Evolutionary conservation across 2,888 invertebrate genomes (phyloP).

Genomic region (Gari tellinella): DNA sequence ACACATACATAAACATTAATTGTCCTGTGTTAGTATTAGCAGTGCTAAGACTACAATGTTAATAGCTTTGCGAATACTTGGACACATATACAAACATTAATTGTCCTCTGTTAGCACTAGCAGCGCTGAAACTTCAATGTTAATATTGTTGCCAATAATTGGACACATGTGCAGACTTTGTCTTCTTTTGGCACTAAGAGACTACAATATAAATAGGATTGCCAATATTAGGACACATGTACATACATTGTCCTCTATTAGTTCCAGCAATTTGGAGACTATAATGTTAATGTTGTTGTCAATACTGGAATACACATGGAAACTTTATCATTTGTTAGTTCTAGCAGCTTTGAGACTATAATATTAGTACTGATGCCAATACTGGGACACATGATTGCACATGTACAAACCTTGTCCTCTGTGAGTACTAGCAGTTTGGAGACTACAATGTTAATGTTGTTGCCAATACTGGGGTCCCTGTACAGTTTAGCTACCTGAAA

Average conservation of each 20-base stretch:
- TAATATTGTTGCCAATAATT: conserved; percentile 94
- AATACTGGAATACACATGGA: no score
- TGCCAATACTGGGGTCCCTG: conserved; percentile 91
- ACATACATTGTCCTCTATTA: conserved; percentile 86
- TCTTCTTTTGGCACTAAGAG: no score
- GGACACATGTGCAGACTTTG: no score
- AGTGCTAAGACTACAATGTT: conserved; percentile 94
- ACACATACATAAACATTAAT: no score
- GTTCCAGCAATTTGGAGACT: conserved; percentile 92
- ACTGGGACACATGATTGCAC: no score
- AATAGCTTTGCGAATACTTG: conserved; percentile 95
- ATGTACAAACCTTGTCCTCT: conserved; percentile 79
- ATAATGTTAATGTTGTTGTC: conserved; percentile 95
- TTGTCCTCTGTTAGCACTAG: conserved; percentile 89
- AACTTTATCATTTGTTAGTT: conserved; percentile 87
- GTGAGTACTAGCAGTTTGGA: conserved; percentile 93
- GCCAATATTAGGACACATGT: no score
- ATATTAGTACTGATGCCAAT: conserved; percentile 96
- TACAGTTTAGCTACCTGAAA: conserved; percentile 81
- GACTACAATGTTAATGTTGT: conserved; percentile 94
- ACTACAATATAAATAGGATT: no score
- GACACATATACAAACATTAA: no score
- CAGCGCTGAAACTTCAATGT: conserved; percentile 93
- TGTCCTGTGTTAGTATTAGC: conserved; percentile 89
- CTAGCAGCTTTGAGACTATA: conserved; percentile 92